Evolutionary conservation across 2,113 vertebrate species (phyloP).

Genomic region (Origma solitaria): DNA sequence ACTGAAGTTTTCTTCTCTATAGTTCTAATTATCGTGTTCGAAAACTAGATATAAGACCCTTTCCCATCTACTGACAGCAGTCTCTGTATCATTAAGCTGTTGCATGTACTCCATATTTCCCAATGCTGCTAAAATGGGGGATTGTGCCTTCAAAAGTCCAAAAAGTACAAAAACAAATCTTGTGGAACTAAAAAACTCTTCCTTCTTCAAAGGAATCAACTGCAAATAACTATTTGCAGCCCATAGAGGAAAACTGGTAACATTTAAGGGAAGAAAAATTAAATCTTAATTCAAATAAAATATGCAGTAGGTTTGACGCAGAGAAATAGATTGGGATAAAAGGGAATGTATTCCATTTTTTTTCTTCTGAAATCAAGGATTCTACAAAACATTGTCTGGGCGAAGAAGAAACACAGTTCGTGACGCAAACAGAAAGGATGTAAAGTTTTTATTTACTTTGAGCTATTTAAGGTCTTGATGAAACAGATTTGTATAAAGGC

Average conservation of each 20-base stretch:
- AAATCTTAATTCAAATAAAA: neutral
- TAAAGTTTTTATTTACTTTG: neutral
- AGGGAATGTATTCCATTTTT: neutral
- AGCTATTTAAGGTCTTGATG: neutral
- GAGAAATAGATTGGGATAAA: neutral
- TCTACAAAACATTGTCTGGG: neutral
- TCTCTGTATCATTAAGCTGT: neutral
- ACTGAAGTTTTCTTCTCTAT: neutral
- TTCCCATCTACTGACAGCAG: neutral
- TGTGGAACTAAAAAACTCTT: neutral
- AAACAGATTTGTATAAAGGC: neutral
- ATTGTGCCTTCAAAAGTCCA: neutral
- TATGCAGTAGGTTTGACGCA: neutral
- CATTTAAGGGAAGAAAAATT: neutral
- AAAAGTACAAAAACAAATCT: neutral
- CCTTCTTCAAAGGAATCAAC: neutral
- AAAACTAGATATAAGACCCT: neutral
- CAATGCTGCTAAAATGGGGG: neutral
- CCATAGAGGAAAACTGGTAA: neutral
- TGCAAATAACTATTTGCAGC: neutral
- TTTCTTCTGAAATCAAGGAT: neutral
- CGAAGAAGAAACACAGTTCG: neutral
- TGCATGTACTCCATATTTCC: fast-evolving
- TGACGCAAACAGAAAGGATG: neutral
- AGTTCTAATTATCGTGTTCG: neutral